phyloP scores from a whole-genome alignment of 1,140 invertebrate species.

The Pogonomyrmex californicus region DNA sequence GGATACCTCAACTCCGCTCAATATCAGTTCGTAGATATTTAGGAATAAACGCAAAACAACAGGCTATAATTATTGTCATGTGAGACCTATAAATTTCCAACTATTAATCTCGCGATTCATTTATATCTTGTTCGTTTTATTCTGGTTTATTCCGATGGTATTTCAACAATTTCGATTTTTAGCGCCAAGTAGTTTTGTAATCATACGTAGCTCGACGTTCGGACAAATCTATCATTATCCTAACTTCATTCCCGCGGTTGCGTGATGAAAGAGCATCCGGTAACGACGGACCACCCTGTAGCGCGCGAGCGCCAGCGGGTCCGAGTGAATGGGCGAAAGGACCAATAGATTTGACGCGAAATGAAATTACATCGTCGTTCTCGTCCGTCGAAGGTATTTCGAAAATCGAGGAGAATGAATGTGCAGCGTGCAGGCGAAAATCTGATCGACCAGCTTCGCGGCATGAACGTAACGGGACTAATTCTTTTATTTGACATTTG shows the following conservation, averaged over 20 bases:
- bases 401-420: constrained; percentile 44
- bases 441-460: constrained; percentile 39
- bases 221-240: constrained; percentile 51
- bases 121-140: not conserved
- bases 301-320: constrained; percentile 17
- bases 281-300: constrained; percentile 29
- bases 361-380: constrained; percentile 59
- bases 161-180: not conserved
- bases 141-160: not conserved
- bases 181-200: constrained; percentile 17
- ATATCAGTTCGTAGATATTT: not conserved
- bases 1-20: not conserved
- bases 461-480: constrained; percentile 40
- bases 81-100: no score
- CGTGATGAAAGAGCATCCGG: constrained; percentile 50
- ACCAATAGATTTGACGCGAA: constrained; percentile 49
- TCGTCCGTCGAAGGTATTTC: constrained; percentile 46
- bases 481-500: constrained; percentile 59
- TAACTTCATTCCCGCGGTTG: constrained; percentile 43
- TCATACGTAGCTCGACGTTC: not conserved
- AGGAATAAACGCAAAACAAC: not conserved
- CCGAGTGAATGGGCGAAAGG: constrained; percentile 41
- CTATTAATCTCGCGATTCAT: not conserved
- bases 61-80: not conserved
- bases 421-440: constrained; percentile 22